These are phyloP conservation scores for Drosophila azteca DNA, from an alignment of 1,140 invertebrate species.

Conservation along the genomic window DNA sequence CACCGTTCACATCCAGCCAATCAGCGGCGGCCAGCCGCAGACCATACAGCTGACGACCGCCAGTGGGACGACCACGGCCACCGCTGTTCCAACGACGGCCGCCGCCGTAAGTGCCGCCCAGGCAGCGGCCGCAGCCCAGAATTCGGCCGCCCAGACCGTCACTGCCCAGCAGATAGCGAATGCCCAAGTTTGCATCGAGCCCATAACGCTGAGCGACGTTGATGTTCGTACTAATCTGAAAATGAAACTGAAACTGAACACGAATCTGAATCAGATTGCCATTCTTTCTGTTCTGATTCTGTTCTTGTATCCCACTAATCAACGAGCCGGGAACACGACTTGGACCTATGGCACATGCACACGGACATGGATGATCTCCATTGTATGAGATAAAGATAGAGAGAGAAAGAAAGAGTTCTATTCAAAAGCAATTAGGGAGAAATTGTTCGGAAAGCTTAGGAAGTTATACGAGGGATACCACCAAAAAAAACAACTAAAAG, in stretches of 20 bases:
- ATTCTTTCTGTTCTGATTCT: constrained; percentile 40
- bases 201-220: constrained; percentile 87
- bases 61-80: constrained; percentile 71
- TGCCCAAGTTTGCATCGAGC: constrained; percentile 90
- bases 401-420: too few relatives aligned
- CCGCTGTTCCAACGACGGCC: constrained; percentile 83
- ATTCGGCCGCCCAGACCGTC: constrained; percentile 73
- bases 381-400: too few relatives aligned
- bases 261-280: constrained; percentile 8
- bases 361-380: too few relatives aligned
- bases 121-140: constrained; percentile 47
- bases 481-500: too few relatives aligned
- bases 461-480: too few relatives aligned
- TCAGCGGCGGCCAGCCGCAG: constrained; percentile 59
- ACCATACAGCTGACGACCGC: constrained; percentile 69
- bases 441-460: too few relatives aligned
- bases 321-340: constrained; percentile 3
- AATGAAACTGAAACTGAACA: constrained; percentile 37
- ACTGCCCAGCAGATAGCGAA: constrained; percentile 85
- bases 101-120: constrained; percentile 79
- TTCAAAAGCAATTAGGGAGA: too few relatives aligned
- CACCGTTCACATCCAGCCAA: constrained; percentile 68
- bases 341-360: too few relatives aligned
- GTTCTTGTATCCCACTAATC: constrained; percentile 9
- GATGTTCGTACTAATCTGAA: constrained; percentile 86